Base-by-base conservation (phyloP, 2,113 vertebrate genomes). In the Tenrec ecaudatus region DNA sequence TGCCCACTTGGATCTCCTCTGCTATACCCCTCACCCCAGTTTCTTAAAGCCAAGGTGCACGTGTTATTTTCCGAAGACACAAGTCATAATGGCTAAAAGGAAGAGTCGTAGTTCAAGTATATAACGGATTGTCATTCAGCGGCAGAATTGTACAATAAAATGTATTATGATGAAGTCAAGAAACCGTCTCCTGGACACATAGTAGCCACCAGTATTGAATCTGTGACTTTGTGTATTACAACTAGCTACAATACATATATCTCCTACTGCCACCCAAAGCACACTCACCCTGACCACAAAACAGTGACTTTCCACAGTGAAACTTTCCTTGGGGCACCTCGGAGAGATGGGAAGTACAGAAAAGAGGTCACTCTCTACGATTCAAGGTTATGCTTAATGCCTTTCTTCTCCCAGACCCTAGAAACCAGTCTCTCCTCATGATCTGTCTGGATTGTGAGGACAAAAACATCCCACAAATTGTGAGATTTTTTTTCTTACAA, bases 331-430 rank as follows among this genome's bases (percentile, higher is more conserved):
- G 19, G 60, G 43, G 29, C 8, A 16, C 6, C 11, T 29, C 27
- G 43, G 40, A 40, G n/a, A 4, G 23, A 53, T 10, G 12, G 47
- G 9, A 5, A 14, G 6, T 6, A 53, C 47, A 53, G 47, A 53
- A 53, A 53, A 53, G 47, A 16, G 19, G 60, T 1, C 8, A 0
- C 4, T 22, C 8, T 62, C 60, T 10, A 14, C 8, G 17, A 83
- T 1, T 17, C 14, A 22, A 29, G 12, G 9, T 6, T 16, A 36
- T 22, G 47, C 22, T 17, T 33, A 1, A 9, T 0, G 4, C 14
- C 19, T 1, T 3, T 47, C 53, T 20, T 58, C 16, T 12, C 9
- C 1, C 7, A 69, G 3, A 27, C 3, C 4, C 77, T 47, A 68
- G 53, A 69, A 60, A 69, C 8, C 8, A 20, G 14, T 15, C 22